A percentile compares a stretch with the other conserved stretches of the same genome.
These are phyloP conservation scores for Cyprinodon variegatus DNA, from an alignment of 2,113 vertebrate species.

Conservation along the genomic window DNA sequence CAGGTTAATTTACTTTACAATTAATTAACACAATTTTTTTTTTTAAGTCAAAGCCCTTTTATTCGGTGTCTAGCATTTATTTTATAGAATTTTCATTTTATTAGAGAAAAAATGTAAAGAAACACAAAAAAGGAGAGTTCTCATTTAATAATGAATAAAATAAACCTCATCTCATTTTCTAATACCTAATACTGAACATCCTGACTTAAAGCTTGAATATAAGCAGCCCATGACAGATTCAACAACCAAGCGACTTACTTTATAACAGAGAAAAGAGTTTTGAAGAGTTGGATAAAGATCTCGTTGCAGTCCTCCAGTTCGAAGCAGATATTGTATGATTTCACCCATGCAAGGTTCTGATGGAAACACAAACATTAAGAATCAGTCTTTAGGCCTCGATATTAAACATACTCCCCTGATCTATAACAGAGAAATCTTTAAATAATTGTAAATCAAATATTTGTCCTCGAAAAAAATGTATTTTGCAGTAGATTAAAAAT, in stretches of 20 bases:
- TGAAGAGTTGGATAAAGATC: slow-evolving; percentile 99
- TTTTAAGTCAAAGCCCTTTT: too few species aligned
- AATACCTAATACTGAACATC: background rate
- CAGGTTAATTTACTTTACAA: too few species aligned
- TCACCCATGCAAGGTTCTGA: slow-evolving; percentile 99
- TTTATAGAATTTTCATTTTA: too few species aligned
- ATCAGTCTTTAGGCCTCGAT: slow-evolving; percentile 25
- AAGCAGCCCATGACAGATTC: background rate
- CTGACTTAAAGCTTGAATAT: background rate
- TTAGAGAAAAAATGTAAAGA: too few species aligned
- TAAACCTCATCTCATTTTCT: background rate
- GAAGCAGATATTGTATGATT: slow-evolving; percentile 99
- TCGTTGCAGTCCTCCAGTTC: slow-evolving; percentile 99
- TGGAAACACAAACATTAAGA: slow-evolving; percentile 67
- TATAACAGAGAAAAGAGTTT: slow-evolving; percentile 98
- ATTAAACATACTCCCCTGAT: background rate
- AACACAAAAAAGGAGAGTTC: background rate
- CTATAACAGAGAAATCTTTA: background rate
- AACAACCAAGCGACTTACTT: slow-evolving; percentile 84
- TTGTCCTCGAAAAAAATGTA: too few species aligned
- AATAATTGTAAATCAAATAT: too few species aligned
- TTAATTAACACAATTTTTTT: too few species aligned
- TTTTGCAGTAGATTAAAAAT: too few species aligned
- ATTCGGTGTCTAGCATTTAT: too few species aligned
- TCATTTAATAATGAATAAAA: background rate